Evolutionary conservation across 2,888 invertebrate genomes (phyloP), one percentile per base, ranked within the genome.

Genomic region (Acrocera orbiculus): DNA sequence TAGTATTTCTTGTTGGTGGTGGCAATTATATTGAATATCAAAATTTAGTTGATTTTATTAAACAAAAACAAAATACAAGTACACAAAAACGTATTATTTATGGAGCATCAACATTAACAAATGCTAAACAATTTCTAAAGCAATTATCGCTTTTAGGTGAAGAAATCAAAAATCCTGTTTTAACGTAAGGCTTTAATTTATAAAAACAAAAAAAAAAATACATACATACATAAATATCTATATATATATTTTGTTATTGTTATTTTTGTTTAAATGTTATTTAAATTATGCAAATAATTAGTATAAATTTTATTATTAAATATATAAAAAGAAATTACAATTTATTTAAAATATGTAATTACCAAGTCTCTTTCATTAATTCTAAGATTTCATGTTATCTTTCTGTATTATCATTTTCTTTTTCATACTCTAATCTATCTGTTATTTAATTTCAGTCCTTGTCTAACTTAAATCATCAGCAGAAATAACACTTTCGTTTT

Each of bases 11-110:
- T 35, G 83, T 90, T 27, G 89, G 90, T 27, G 89, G 89, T 38
- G 89, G 98, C 30, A 96, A 95, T 67, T 99, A 98, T 54, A 95
- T 96, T 52, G 98, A 99, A 62, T 98, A 98, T 61, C 96, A 96
- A 61, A 98, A 99, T 68, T 70, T 99, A 38, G 74, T 85, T 33
- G 96, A 96, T 56, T 92, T 92, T 53, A 81, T 83, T 22, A 92
- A 85, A 73, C 80, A 79, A 67, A 80, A 78, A 55, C 70, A 71
- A 40, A 66, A 72, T 7, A 66, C 73, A 41, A 78, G 77, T 27
- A 49, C 53, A 1, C 68, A 68, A 36, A 80, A 82, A 56, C 74
- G 82, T 53, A 80, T 98, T 40, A 80, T 89, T 34, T 98, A 98
- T 56, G 98, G 98, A 24, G 80, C 90, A 39, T 89, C 95, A 17